Percentiles rank a stretch among this genome's conserved stretches.
Conservation (phyloP, 2,797 vertebrate species). For the Halcyon leucocephala region DNA sequence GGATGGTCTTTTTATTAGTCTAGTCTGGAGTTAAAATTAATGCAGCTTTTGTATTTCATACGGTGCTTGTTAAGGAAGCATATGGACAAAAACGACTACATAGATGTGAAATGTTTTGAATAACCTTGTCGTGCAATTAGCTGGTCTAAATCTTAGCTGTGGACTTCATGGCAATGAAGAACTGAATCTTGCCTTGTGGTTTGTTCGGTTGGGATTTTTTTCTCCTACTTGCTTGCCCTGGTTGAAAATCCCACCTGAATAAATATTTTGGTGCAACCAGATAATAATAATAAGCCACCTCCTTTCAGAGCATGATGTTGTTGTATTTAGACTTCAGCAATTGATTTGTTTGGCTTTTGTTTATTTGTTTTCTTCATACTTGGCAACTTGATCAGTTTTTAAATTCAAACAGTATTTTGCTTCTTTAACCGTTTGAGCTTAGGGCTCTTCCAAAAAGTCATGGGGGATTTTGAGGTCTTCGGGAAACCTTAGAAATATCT, state of each 20-base stretch:
- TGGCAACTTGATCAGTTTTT: neutral
- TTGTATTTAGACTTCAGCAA: neutral
- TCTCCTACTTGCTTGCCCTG: fast-evolving
- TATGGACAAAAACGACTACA: neutral
- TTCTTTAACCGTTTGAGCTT: neutral
- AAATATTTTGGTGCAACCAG: neutral
- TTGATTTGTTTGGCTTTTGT: neutral
- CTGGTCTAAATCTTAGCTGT: neutral
- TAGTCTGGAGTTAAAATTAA: neutral
- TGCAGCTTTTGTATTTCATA: neutral
- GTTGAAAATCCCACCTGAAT: neutral
- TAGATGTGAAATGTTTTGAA: neutral
- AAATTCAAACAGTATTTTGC: neutral
- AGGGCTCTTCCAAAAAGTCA: neutral
- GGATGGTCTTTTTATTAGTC: neutral
- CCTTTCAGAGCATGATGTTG: neutral
- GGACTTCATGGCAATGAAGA: neutral
- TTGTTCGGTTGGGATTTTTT: neutral
- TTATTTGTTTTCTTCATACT: neutral
- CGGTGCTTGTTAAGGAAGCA: neutral
- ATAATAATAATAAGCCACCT: neutral
- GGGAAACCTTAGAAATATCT: neutral
- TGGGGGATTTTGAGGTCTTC: neutral
- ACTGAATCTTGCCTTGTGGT: neutral
- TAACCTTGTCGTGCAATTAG: neutral